Evolutionary conservation across 1,140 invertebrate species (phyloP), one percentile per base, ranked within the genome.

Genomic region (Luehdorfia chinensis): DNA sequence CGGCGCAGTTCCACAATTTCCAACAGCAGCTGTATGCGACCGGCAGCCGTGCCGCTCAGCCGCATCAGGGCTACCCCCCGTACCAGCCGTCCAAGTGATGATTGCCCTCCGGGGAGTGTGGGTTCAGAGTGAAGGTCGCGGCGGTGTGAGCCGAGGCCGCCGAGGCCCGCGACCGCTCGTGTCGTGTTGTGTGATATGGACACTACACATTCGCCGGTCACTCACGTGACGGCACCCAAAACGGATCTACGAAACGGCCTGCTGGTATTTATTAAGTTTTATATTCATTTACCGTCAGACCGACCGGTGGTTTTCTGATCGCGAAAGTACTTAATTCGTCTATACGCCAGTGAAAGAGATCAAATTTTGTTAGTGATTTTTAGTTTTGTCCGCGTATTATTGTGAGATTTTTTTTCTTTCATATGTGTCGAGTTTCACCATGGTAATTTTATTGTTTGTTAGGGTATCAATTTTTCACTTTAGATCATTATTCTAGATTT

Each of bases 1-100:
- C 95, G 65, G 95, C 96, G 75, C 95, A 97, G 89, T 97, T 96
- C 88, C 95, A 97, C 80, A 96, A 97, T 85, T 97, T 97, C 88
- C 96, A 97, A 72, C 96, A 97, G 75, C 95, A 97, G 79, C 87
- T 97, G 45, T 97, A 97, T 87, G 95, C 96, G 14, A 97, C 95
- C 5, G 94, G 94, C 48, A 95, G 94, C 12, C 89, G 94, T 53
- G 84, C 69, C 18, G 75, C 76, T 15, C 79, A 76, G 39, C 84
- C 83, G 30, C 84, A 81, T 59, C 72, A 72, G 53, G 65, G 65
- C 41, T 83, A 85, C 67, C 77, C 77, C 30, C 75, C 75, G 48
- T 81, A 81, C 66, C 76, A 77, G 61, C 80, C 75, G 68, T 59
- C 66, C 70, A 85, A 85, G 78, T 83, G 81, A 85, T 79, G 68